Percentiles rank a stretch among this genome's conserved stretches.
Conservation (phyloP, 2,888 invertebrate genomes). For the Acrobeloides nanus region DNA sequence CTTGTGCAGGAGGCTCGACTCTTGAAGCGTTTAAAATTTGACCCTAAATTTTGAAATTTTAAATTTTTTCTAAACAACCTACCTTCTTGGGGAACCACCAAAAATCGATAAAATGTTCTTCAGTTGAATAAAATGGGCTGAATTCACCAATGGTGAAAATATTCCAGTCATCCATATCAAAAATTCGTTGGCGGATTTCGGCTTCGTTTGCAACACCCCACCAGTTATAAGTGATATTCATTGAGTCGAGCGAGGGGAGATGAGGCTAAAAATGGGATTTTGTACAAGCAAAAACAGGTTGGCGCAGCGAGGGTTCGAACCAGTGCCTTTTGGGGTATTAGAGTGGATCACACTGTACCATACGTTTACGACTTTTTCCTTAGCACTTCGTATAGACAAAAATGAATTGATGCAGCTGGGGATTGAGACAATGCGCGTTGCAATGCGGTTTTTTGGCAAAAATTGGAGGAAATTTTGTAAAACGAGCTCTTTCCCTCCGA, state of each 20-base stretch:
- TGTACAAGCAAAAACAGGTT: too few species aligned
- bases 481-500: too few species aligned
- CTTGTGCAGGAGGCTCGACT: slow-evolving; percentile 36
- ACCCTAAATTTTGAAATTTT: slow-evolving; percentile 29
- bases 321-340: too few species aligned
- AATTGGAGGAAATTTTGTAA: too few species aligned
- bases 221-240: slow-evolving; percentile 88
- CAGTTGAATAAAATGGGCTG: slow-evolving; percentile 75
- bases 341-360: too few species aligned
- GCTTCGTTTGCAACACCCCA: slow-evolving; percentile 73
- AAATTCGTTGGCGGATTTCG: slow-evolving; percentile 66
- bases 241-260: slow-evolving; percentile 57
- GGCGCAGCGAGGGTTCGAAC: neutral
- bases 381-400: too few species aligned
- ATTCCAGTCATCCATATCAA: slow-evolving; percentile 86
- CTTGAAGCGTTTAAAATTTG: slow-evolving; percentile 33
- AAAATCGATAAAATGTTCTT: slow-evolving; percentile 57
- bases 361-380: too few species aligned
- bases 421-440: too few species aligned
- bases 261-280: slow-evolving; percentile 20
- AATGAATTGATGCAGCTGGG: too few species aligned
- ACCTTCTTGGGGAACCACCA: slow-evolving; percentile 5
- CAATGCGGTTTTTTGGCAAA: too few species aligned
- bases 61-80: too few species aligned
- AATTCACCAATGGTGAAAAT: slow-evolving; percentile 87